phyloP scores from a whole-genome alignment of 2,113 vertebrate genomes.

The Labrus mixtus region DNA sequence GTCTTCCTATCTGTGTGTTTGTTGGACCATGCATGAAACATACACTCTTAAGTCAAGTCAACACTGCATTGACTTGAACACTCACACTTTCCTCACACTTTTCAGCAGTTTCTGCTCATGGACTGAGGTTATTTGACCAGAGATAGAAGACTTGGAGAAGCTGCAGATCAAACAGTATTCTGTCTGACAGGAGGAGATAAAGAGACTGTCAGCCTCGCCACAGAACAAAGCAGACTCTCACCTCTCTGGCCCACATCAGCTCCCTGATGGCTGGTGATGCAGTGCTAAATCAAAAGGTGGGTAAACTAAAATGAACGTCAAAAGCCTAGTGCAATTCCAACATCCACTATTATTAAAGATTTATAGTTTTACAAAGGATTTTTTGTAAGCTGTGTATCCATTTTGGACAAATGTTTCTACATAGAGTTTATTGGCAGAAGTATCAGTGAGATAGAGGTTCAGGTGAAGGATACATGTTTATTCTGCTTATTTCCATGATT shows the following conservation, averaged over 20 bases:
- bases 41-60: constrained; percentile 7
- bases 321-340: constrained; percentile 55
- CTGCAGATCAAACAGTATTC: constrained; percentile 80
- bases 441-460: too few species aligned
- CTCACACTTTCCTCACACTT: constrained; percentile 40
- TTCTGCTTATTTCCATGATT: background rate
- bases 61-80: constrained; percentile 2
- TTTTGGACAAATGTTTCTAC: constrained; percentile 21
- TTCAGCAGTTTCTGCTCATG: constrained; percentile 39
- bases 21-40: constrained; percentile 29
- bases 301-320: constrained; percentile 68
- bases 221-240: constrained; percentile 80
- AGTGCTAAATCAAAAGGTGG: constrained; percentile 69
- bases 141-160: constrained; percentile 65
- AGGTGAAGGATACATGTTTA: background rate
- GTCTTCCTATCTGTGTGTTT: background rate
- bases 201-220: constrained; percentile 74
- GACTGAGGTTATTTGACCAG: constrained; percentile 77
- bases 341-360: constrained; percentile 48
- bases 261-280: constrained; percentile 63
- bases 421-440: too few species aligned
- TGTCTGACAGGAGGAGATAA: constrained; percentile 82
- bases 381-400: constrained; percentile 4
- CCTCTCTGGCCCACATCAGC: constrained; percentile 78
- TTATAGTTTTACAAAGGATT: constrained; percentile 27